These are phyloP conservation scores for Daphoenositta chrysoptera DNA, from an alignment of 2,113 vertebrate genomes.

Conservation along the genomic window DNA sequence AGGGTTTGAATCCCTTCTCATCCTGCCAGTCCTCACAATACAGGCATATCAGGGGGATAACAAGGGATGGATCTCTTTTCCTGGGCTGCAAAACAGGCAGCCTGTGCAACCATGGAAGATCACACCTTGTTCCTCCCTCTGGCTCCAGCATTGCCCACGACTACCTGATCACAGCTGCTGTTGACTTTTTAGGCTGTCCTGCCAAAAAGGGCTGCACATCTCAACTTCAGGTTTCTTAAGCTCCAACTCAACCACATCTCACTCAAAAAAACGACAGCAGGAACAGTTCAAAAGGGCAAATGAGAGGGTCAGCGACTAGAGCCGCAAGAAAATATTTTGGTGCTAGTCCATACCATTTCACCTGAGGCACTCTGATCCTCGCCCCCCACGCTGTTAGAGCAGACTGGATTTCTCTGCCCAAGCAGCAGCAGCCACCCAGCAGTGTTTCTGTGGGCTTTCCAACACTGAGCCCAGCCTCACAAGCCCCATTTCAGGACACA, in stretches of 20 bases:
- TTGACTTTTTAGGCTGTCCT: neutral
- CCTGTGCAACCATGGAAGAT: neutral
- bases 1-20: neutral
- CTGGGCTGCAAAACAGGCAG: neutral
- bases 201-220: neutral
- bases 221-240: neutral
- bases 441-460: neutral
- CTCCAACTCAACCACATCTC: neutral
- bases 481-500: neutral
- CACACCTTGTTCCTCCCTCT: accelerated
- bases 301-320: neutral
- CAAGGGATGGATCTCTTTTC: neutral
- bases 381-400: accelerated
- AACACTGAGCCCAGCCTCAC: neutral
- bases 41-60: neutral
- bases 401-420: neutral
- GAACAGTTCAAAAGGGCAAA: neutral
- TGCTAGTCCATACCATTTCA: neutral
- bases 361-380: neutral
- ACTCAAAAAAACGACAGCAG: neutral
- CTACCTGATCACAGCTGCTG: neutral
- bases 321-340: neutral
- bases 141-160: accelerated
- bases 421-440: neutral
- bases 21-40: neutral